phyloP scores from a whole-genome alignment of 2,888 invertebrate species.

The Chloroclysta siterata region DNA sequence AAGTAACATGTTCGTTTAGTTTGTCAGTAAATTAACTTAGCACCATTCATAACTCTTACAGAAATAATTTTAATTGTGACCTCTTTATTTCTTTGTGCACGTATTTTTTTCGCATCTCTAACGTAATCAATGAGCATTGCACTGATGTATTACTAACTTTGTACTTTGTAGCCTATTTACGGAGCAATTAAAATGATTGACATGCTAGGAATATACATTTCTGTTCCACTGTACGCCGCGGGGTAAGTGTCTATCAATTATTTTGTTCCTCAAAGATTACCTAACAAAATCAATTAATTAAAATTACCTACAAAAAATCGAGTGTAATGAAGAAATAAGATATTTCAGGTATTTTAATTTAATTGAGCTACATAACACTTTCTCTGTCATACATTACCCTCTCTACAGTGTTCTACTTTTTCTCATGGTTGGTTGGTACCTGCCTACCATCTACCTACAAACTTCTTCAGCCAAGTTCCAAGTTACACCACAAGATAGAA shows the following conservation, averaged over 20 bases:
- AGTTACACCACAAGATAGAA: too few relatives aligned
- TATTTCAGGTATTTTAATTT: too few relatives aligned
- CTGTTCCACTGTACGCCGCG: slow-evolving; percentile 59
- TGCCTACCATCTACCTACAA: too few relatives aligned
- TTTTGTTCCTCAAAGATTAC: slow-evolving; percentile 2
- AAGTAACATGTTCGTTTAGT: slow-evolving; percentile 35
- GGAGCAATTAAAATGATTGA: slow-evolving; percentile 53
- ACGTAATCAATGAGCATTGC: slow-evolving; percentile 7
- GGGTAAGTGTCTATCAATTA: slow-evolving; percentile 58
- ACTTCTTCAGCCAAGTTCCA: too few relatives aligned
- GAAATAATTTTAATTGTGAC: slow-evolving; percentile 11
- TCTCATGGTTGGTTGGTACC: too few relatives aligned
- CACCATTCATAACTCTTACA: slow-evolving; percentile 3
- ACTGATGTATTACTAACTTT: slow-evolving; percentile 35
- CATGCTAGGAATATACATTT: slow-evolving; percentile 57
- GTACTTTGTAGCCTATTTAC: slow-evolving; percentile 26
- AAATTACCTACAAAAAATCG: too few relatives aligned
- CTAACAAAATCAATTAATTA: too few relatives aligned
- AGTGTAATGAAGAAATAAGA: too few relatives aligned
- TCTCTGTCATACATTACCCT: too few relatives aligned
- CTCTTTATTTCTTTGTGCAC: slow-evolving; percentile 8
- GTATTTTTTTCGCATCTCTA: slow-evolving; percentile 10
- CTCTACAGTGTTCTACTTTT: too few relatives aligned
- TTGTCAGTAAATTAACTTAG: slow-evolving; percentile 15
- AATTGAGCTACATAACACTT: too few relatives aligned